Conservation (phyloP, 2,888 invertebrate genomes). For the Habroteleia sp. region DNA sequence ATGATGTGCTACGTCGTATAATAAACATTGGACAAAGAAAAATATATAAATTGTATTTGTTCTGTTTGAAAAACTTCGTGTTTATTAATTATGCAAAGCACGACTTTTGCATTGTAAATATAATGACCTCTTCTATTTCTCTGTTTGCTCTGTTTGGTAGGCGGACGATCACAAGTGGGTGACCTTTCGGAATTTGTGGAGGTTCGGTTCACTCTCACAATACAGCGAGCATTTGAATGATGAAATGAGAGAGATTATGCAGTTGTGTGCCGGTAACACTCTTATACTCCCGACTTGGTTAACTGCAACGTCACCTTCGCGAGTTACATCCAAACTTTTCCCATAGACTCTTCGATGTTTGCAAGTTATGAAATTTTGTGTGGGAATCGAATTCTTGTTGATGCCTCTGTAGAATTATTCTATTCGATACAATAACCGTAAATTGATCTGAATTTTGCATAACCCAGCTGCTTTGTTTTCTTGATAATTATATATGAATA, state of each 20-base stretch:
- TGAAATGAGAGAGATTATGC: slow-evolving; percentile 71
- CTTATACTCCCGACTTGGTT: slow-evolving; percentile 50
- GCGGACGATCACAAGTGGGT: slow-evolving; percentile 64
- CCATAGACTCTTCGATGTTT: slow-evolving; percentile 63
- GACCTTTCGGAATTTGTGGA: slow-evolving; percentile 76
- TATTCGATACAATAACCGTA: slow-evolving; percentile 47
- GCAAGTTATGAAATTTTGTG: slow-evolving; percentile 56
- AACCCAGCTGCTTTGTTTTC: slow-evolving; percentile 41
- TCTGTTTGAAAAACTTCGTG: slow-evolving; percentile 28
- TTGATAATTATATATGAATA: slow-evolving; percentile 50
- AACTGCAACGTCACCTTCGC: slow-evolving; percentile 65
- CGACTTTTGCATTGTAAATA: slow-evolving; percentile 51
- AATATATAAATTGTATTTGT: not conserved
- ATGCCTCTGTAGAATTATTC: slow-evolving; percentile 36
- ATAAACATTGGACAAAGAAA: no score
- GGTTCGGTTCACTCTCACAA: slow-evolving; percentile 72
- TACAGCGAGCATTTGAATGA: slow-evolving; percentile 66
- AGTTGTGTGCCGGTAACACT: slow-evolving; percentile 55
- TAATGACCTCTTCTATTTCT: slow-evolving; percentile 58
- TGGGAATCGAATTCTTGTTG: slow-evolving; percentile 51
- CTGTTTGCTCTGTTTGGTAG: slow-evolving; percentile 58
- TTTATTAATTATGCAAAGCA: slow-evolving; percentile 49
- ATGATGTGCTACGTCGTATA: no score
- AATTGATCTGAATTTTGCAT: slow-evolving; percentile 53
- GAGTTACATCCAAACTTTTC: slow-evolving; percentile 69